Base-by-base conservation (phyloP, 1,140 invertebrate species). In the Artemia franciscana region DNA sequence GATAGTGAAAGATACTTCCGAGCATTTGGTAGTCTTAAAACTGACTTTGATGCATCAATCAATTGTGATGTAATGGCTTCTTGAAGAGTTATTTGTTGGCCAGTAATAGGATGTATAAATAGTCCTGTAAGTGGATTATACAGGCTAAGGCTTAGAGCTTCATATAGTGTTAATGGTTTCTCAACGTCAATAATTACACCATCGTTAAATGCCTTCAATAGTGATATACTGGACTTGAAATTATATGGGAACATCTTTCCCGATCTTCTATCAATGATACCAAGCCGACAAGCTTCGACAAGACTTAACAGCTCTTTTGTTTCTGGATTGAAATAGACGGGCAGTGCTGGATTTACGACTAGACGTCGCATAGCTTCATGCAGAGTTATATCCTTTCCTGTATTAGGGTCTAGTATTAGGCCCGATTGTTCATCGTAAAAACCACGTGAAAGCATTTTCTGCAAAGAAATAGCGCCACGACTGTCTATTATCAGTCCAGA, bases 151-250 rank as follows among this genome's bases (percentile, higher is more conserved):
- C 81, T 75, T 28, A 95, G 72, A 9, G 84, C 80, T 70, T 94
- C 87, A 66, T 91, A 85, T 2, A 96, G 71, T 28, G 82, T 81
- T 69, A 88, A 87, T 24, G 82, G 80, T 61, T 79, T 83, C 75
- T 91, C 87, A 65, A 89, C 88, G 69, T 91, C 87, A 15, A 90
- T 78, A 66, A 91, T 86, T 26, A 86, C 76, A 15, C 85, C 86
- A 66, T 82, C 69, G 58, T 82, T 80, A 65, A 90, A 73, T 2
- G 88, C 88, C 66, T 82, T 78, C 15, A 79, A 80, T 4, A 89
- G 70, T 24, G 83, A 74, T 18, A 91, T 77, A 63, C 76, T 74
- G 9, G 64, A 65, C 61, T 82, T 80, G 7, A 81, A 80, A 58
- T 79, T 77, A 0, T 82, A 82, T 68, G 86, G 82, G 66, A 79